Base-by-base conservation (phyloP, 2,888 invertebrate species). In the Diadegma fenestrale region DNA sequence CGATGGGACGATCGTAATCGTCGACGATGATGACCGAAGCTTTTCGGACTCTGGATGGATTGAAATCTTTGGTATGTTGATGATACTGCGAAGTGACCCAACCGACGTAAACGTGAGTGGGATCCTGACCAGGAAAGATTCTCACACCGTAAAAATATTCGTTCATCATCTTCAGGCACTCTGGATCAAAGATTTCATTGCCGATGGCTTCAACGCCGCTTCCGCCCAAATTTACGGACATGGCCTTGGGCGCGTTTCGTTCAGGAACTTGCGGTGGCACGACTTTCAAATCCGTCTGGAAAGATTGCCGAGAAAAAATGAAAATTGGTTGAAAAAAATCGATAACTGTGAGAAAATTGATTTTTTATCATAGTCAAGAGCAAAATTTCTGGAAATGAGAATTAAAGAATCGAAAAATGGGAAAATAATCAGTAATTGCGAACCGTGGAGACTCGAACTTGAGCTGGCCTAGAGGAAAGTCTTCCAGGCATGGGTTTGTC, bases 1-100 rank as follows among this genome's bases (percentile, higher is more conserved):
- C 98, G 66, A 97, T 92, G 12, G 97, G 95, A 64, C 97, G 95
- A 80, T 97, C 97, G 90, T 97, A 97, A 84, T 97, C 96, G 92
- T 98, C 97, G 26, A 97, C 96, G 85, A 98, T 96, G 84, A 97
- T 95, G 64, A 98, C 97, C 0, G 98, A 97, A 0, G 97, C 96
- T 91, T 97, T 97, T 73, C 97, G 96, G 0, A 98, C 98, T 91
- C 97, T 97, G 88, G 96, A 96, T 94, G 98, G 97, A 93, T 98
- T 98, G 93, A 99, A 98, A 91, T 98, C 97, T 89, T 97, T 97
- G 83, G 98, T 98, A 91, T 98, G 97, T 73, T 98, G 94, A 92
- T 98, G 98, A 94, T 99, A 99, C 92, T 99, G 99, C 0, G 99
- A 99, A 0, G 99, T 99, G 73, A 99, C 99, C 99, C 99, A 99